A percentile compares a stretch with the other conserved stretches of the same genome.
phyloP scores from a whole-genome alignment of 2,797 vertebrate species.

The Tympanoctomys barrerae region DNA sequence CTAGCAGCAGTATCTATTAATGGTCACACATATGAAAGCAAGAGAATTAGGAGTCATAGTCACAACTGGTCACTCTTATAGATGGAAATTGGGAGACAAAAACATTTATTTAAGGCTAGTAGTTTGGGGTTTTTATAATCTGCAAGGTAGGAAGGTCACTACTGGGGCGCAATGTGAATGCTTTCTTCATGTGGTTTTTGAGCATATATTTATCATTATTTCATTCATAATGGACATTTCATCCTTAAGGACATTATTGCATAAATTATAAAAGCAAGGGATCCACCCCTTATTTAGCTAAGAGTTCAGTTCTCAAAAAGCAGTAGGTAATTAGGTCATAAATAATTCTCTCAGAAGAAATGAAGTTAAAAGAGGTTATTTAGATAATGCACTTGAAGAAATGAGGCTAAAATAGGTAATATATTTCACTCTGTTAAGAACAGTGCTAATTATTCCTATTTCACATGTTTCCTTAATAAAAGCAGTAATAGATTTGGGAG shows the following conservation, averaged over 20 bases:
- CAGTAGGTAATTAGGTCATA: constrained; percentile 40
- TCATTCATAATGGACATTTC: not conserved
- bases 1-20: constrained; percentile 17
- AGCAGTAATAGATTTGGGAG: not conserved
- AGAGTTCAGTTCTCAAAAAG: constrained; percentile 26
- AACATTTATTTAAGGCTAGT: constrained; percentile 6
- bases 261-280: constrained; percentile 31
- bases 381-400: not conserved
- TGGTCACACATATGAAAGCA: not conserved
- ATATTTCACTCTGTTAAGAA: not conserved
- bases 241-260: constrained; percentile 5
- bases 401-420: not conserved
- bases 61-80: not conserved
- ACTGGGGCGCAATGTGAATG: not conserved
- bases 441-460: not conserved
- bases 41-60: not conserved
- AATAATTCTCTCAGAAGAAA: constrained; percentile 55
- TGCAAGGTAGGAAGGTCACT: not conserved
- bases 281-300: constrained; percentile 13
- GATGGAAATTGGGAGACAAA: not conserved
- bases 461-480: not conserved
- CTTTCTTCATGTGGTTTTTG: not conserved
- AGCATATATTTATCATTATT: not conserved
- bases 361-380: not conserved
- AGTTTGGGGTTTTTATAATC: constrained; percentile 5